phyloP scores from a whole-genome alignment of 2,797 vertebrate genomes.

The Ctenopoma multispine region DNA sequence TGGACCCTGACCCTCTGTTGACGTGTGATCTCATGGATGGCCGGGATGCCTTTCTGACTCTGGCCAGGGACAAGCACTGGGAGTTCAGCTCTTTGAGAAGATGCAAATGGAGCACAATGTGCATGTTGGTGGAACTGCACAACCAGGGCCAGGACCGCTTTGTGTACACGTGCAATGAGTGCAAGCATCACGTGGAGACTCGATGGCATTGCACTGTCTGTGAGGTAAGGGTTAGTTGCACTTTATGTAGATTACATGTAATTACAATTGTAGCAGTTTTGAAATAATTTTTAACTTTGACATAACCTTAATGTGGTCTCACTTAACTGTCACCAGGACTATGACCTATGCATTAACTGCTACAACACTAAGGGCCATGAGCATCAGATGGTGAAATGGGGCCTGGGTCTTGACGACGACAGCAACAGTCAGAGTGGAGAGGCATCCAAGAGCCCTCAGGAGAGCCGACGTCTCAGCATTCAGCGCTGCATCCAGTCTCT shows the following conservation, averaged over 20 bases:
- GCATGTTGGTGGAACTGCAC: constrained; percentile 98
- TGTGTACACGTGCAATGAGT: constrained; percentile 99
- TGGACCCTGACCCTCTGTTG: constrained; percentile 94
- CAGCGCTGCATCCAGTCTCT: constrained; percentile 99
- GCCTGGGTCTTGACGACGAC: constrained; percentile 95
- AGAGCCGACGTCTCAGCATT: constrained; percentile 98
- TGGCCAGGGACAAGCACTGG: constrained; percentile 98
- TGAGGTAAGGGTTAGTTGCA: constrained; percentile 86
- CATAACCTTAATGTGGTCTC: constrained; percentile 11
- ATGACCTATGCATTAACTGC: constrained; percentile 98
- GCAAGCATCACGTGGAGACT: constrained; percentile 98
- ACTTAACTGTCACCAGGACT: constrained; percentile 86
- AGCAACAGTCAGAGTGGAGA: constrained; percentile 91
- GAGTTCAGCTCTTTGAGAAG: constrained; percentile 97
- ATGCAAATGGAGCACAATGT: constrained; percentile 98
- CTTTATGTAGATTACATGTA: not conserved
- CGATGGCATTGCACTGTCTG: constrained; percentile 98
- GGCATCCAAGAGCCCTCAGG: constrained; percentile 98
- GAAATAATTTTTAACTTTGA: not conserved
- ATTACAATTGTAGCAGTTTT: constrained; percentile 3
- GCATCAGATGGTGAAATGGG: constrained; percentile 99
- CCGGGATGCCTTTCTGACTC: constrained; percentile 95
- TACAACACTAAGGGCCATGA: constrained; percentile 96
- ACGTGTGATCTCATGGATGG: constrained; percentile 98
- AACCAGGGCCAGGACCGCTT: constrained; percentile 99